A percentile compares a stretch with the other conserved stretches of the same genome.
phyloP scores from a whole-genome alignment of 2,113 vertebrate species.

The Hemiscyllium ocellatum region DNA sequence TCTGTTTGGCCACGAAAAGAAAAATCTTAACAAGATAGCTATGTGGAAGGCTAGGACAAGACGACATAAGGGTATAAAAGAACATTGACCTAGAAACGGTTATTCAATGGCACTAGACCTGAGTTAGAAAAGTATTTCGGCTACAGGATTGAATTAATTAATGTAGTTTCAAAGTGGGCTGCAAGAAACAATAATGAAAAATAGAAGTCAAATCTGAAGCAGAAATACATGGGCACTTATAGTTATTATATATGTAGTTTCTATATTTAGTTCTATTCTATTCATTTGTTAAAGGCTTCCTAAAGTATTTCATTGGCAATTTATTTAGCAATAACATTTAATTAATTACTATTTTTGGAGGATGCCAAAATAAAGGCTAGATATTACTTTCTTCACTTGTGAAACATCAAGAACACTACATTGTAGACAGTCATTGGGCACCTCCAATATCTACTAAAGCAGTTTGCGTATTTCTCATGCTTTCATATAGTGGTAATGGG shows the following conservation, averaged over 20 bases:
- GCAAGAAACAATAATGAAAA: background rate
- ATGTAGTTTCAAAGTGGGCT: background rate
- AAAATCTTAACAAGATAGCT: background rate
- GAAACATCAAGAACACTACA: background rate
- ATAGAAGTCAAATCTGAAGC: background rate
- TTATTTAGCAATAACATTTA: background rate
- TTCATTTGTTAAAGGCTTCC: background rate
- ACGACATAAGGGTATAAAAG: background rate
- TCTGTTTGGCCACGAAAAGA: background rate
- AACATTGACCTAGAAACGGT: background rate
- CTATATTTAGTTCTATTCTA: background rate
- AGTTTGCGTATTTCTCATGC: background rate
- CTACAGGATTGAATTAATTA: background rate
- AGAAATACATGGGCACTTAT: background rate
- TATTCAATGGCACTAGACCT: background rate
- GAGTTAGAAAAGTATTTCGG: background rate
- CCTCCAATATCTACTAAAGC: background rate
- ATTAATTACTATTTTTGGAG: background rate
- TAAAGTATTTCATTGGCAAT: background rate
- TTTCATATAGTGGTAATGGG: background rate
- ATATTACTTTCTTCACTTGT: background rate
- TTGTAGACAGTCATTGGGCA: background rate
- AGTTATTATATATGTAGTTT: background rate
- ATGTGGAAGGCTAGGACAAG: background rate
- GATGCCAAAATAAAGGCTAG: background rate